Percentiles rank a stretch among this genome's conserved stretches.
These are phyloP conservation scores for Stenoptilia bipunctidactyla DNA, from an alignment of 2,888 invertebrate genomes.

Conservation along the genomic window DNA sequence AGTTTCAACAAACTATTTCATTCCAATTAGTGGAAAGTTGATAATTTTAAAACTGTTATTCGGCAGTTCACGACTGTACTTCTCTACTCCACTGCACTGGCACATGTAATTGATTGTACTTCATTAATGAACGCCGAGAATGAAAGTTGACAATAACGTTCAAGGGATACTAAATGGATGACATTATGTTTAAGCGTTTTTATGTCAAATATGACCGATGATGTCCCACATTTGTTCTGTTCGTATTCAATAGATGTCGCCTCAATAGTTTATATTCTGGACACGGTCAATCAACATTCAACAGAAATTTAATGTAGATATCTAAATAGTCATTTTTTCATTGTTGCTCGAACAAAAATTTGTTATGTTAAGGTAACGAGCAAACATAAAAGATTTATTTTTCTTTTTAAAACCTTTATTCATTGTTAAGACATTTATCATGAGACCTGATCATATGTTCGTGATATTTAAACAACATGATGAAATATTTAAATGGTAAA, in stretches of 20 bases:
- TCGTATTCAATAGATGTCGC: neutral
- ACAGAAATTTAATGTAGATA: too few relatives aligned
- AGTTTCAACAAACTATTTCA: slow-evolving; percentile 39
- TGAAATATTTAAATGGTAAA: slow-evolving; percentile 62
- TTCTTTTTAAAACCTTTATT: too few relatives aligned
- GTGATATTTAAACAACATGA: slow-evolving; percentile 55
- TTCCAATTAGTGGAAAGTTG: slow-evolving; percentile 53
- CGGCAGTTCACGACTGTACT: slow-evolving; percentile 16
- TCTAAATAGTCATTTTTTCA: too few relatives aligned
- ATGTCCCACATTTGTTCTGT: slow-evolving; percentile 38
- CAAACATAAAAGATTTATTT: too few relatives aligned
- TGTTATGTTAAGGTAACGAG: too few relatives aligned
- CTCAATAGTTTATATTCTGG: neutral
- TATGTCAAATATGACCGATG: slow-evolving; percentile 58
- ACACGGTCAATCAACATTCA: neutral
- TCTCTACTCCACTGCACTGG: slow-evolving; percentile 6
- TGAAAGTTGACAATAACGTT: slow-evolving; percentile 39
- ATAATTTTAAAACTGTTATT: slow-evolving; percentile 29
- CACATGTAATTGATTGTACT: slow-evolving; percentile 42
- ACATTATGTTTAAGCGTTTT: slow-evolving; percentile 41
- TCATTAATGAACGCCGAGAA: slow-evolving; percentile 43
- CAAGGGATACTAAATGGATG: slow-evolving; percentile 50
- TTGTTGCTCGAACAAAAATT: too few relatives aligned
- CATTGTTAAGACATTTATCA: too few relatives aligned
- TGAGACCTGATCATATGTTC: slow-evolving; percentile 23